These are phyloP conservation scores for Sternarchorhynchus goeldii DNA, from an alignment of 2,797 vertebrate species.

Conservation along the genomic window DNA sequence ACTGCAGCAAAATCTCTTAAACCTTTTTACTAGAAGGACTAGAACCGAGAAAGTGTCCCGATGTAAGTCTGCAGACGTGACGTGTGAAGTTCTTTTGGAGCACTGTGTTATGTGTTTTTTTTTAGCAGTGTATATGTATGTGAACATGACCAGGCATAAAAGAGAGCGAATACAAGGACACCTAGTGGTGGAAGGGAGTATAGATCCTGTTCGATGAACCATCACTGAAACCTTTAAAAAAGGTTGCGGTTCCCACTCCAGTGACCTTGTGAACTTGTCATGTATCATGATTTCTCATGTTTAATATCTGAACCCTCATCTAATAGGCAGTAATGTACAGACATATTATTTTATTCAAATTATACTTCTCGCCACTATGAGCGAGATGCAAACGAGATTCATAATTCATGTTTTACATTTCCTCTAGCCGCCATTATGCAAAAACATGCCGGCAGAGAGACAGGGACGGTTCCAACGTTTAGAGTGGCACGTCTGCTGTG, in stretches of 20 bases:
- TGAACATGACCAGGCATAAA: neutral
- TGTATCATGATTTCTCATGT: too few relatives aligned
- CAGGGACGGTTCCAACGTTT: neutral
- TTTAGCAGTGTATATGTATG: neutral
- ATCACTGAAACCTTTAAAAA: neutral
- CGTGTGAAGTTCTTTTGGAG: conserved; percentile 25
- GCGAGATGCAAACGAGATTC: too few relatives aligned
- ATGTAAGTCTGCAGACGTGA: conserved; percentile 22
- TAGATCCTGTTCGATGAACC: neutral
- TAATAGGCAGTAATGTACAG: too few relatives aligned
- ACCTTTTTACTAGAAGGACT: conserved; percentile 35
- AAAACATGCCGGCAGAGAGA: too few relatives aligned
- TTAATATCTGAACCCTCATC: too few relatives aligned
- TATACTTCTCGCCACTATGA: too few relatives aligned
- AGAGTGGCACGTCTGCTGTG: neutral
- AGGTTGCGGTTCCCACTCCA: neutral
- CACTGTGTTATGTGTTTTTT: neutral
- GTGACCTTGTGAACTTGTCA: neutral
- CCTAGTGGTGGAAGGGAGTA: conserved; percentile 49
- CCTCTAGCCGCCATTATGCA: too few relatives aligned
- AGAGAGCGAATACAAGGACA: conserved; percentile 37
- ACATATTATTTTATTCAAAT: too few relatives aligned
- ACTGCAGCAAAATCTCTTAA: conserved; percentile 21
- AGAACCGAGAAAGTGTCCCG: conserved; percentile 12
- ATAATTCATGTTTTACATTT: too few relatives aligned